Evolutionary conservation across 2,888 invertebrate genomes (phyloP).

Genomic region (Tenthredo scrophulariae): DNA sequence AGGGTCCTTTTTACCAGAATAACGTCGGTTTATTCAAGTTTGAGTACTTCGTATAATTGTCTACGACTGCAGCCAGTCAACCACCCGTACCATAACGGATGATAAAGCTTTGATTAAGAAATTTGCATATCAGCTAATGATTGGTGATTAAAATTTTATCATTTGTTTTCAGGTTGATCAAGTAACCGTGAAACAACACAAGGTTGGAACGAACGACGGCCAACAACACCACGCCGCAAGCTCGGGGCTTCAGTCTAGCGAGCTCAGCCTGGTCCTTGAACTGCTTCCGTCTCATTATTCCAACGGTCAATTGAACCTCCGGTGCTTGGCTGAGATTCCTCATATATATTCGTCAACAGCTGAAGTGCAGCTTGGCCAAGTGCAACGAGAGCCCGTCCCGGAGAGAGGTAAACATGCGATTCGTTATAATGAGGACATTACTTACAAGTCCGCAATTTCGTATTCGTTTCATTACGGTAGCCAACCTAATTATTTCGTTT

Average conservation of each 20-base stretch:
- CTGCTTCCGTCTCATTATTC: slow-evolving; percentile 82
- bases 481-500: not conserved
- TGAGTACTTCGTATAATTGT: slow-evolving; percentile 26
- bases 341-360: slow-evolving; percentile 85
- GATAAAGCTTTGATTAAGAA: not conserved
- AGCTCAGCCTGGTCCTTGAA: slow-evolving; percentile 81
- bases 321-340: slow-evolving; percentile 86
- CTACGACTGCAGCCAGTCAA: not conserved
- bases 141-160: slow-evolving; percentile 51
- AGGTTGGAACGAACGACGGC: slow-evolving; percentile 60
- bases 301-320: slow-evolving; percentile 84
- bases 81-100: not conserved
- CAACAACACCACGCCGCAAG: slow-evolving; percentile 36
- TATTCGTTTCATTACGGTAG: slow-evolving; percentile 3
- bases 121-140: not conserved
- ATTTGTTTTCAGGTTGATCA: slow-evolving; percentile 69
- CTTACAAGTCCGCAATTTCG: slow-evolving; percentile 22
- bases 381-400: slow-evolving; percentile 88
- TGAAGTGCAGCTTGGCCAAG: slow-evolving; percentile 84
- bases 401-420: slow-evolving; percentile 83
- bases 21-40: slow-evolving; percentile 22
- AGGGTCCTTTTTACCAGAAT: not conserved
- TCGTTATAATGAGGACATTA: slow-evolving; percentile 37
- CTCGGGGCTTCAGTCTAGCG: slow-evolving; percentile 79
- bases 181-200: slow-evolving; percentile 64